Conservation (phyloP, 2,113 vertebrate species). For the Cnemophilus loriae region DNA sequence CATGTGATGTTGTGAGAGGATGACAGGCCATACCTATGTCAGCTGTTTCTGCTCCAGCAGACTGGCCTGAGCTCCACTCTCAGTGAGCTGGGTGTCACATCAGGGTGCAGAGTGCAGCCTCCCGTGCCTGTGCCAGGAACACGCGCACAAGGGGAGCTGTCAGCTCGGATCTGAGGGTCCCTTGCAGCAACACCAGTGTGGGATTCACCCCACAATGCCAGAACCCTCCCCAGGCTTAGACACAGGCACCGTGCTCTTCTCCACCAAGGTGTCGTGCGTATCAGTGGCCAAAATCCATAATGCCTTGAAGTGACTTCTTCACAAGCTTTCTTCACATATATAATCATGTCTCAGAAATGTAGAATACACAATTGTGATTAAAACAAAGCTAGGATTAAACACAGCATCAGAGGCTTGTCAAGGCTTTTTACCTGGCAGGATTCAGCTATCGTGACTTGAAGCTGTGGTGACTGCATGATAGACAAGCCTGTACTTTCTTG, state of each 20-base stretch:
- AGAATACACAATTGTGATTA: neutral
- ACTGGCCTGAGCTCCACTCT: neutral
- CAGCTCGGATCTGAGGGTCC: neutral
- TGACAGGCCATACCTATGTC: neutral
- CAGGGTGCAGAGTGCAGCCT: neutral
- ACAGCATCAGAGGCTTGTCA: neutral
- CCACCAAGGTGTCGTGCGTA: rapidly evolving
- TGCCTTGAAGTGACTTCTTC: neutral
- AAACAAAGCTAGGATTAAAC: neutral
- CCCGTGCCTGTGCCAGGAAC: neutral
- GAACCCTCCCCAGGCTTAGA: neutral
- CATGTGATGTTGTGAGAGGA: neutral
- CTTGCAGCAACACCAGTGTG: neutral
- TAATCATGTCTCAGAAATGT: neutral
- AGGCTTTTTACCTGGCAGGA: neutral
- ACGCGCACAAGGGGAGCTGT: neutral
- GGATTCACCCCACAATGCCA: neutral
- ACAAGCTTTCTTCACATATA: neutral
- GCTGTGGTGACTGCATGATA: neutral
- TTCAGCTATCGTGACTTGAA: neutral
- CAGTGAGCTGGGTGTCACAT: neutral
- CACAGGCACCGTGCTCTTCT: neutral
- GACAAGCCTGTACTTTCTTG: neutral
- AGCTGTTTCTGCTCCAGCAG: neutral
- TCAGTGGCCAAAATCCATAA: neutral